A percentile compares a stretch with the other conserved stretches of the same genome.
Conservation (phyloP, 92 coral and sea anemone genomes). For the Diadumene lineata region DNA sequence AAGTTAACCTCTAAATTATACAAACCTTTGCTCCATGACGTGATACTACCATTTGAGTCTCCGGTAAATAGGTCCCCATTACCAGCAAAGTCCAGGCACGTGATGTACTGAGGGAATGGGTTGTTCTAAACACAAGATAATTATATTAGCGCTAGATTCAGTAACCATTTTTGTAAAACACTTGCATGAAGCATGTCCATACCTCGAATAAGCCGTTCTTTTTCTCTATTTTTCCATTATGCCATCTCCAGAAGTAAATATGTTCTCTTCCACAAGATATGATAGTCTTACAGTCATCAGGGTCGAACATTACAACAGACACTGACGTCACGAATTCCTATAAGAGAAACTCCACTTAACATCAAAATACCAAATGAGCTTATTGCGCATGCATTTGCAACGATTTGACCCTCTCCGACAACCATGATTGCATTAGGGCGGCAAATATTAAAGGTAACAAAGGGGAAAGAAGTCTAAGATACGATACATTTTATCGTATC, state of each 20-base stretch:
- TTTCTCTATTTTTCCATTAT: conserved; percentile 74
- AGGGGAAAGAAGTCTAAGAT: too few relatives aligned
- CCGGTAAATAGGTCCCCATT: conserved; percentile 84
- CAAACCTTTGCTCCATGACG: conserved; percentile 89
- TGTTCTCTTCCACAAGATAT: conserved; percentile 85
- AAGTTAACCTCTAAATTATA: background rate
- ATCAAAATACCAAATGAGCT: background rate
- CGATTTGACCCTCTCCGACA: too few relatives aligned
- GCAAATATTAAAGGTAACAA: too few relatives aligned
- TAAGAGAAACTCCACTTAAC: background rate
- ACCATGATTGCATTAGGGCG: too few relatives aligned
- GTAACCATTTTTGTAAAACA: too few relatives aligned
- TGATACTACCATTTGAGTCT: conserved; percentile 78
- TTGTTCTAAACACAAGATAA: conserved; percentile 41
- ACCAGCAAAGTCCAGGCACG: conserved; percentile 78
- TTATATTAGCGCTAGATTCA: too few relatives aligned
- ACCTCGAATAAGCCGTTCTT: conserved; percentile 89
- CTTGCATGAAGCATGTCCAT: too few relatives aligned
- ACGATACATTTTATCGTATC: too few relatives aligned
- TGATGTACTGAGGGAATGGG: conserved; percentile 69
- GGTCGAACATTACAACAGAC: conserved; percentile 66
- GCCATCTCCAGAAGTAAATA: conserved; percentile 81
- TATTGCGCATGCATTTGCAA: conserved; percentile 25
- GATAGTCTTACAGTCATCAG: conserved; percentile 76
- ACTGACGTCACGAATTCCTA: conserved; percentile 59